Conservation (phyloP, 2,797 vertebrate genomes). For the Limnodromus scolopaceus region DNA sequence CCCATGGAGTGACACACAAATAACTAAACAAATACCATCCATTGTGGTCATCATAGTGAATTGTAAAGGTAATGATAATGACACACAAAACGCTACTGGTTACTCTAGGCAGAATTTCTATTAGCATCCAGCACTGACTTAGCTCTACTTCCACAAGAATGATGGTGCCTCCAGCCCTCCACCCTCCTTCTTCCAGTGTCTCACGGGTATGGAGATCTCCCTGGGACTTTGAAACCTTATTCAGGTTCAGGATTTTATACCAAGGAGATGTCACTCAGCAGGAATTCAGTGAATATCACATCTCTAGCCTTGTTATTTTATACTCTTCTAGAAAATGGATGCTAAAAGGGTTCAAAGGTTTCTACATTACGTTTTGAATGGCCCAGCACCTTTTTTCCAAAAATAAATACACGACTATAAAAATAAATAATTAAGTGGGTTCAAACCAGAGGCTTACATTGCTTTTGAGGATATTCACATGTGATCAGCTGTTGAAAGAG, state of each 20-base stretch:
- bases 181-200: neutral
- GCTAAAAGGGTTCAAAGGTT: neutral
- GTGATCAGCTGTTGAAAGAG: slow-evolving; percentile 54
- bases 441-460: neutral
- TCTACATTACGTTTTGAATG: slow-evolving; percentile 23
- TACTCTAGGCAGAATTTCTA: neutral
- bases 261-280: neutral
- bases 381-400: slow-evolving; percentile 29
- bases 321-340: neutral
- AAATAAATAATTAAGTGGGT: slow-evolving; percentile 51
- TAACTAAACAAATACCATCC: slow-evolving; percentile 5
- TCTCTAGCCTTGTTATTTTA: slow-evolving; percentile 7
- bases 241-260: slow-evolving; percentile 8
- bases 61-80: neutral
- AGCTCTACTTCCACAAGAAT: neutral
- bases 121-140: neutral
- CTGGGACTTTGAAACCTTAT: neutral
- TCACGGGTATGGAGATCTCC: neutral
- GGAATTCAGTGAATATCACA: neutral
- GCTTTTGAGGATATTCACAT: slow-evolving; percentile 30
- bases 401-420: neutral
- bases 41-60: neutral
- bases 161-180: neutral
- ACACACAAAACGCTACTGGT: neutral
- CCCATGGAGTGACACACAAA: neutral